Base-by-base conservation (phyloP, 1,140 invertebrate species). In the Venturia canescens region DNA sequence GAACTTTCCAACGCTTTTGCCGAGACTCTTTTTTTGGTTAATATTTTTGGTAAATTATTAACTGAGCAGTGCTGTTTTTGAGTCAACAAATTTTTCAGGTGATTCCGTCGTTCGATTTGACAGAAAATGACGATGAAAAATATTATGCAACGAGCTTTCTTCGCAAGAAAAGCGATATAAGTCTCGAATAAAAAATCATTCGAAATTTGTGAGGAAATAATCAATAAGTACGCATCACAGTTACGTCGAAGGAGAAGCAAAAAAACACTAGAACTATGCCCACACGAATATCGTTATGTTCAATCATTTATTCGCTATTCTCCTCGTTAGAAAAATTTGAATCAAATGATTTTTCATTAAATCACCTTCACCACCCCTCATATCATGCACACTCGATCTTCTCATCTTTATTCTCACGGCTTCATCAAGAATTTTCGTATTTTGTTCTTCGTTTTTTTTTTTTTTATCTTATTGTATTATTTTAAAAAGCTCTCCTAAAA, bases 401-500 rank as follows among this genome's bases (percentile, higher is more conserved):
- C 27, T 57, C 21, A 9, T 57, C 21, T 57, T 21, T 21, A 9
- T 23, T 21, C 4, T 5, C 53, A n/a, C 53, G 16, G 1, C 38
- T 4, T 21, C 53, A 66, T 66, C 1, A 66, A 66, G 21, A 66
- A 26, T 66, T 66, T 66, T 66, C 23, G 15, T n/a, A n/a, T n/a
- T 57, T 23, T 21, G 4, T 57, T 23, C 3, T 57, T 21, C 15
- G 57, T 77, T 77, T 18, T 72, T 50, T 77, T 18, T 72, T 50
- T 11, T 74, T 15, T 53, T 18, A 6, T 74, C 70, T 74, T 23
- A 23, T 27, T 74, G 71, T 74, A 74, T 44, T 74, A 74, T 26
- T 74, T 74, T 74, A 74, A 27, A 74, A 74, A 74, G 71, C 71
- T 74, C 48, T 21, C 23, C 48, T 44, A 50, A 74, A 74, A 74